phyloP scores from a whole-genome alignment of 2,113 vertebrate genomes.

The Larimichthys crocea region DNA sequence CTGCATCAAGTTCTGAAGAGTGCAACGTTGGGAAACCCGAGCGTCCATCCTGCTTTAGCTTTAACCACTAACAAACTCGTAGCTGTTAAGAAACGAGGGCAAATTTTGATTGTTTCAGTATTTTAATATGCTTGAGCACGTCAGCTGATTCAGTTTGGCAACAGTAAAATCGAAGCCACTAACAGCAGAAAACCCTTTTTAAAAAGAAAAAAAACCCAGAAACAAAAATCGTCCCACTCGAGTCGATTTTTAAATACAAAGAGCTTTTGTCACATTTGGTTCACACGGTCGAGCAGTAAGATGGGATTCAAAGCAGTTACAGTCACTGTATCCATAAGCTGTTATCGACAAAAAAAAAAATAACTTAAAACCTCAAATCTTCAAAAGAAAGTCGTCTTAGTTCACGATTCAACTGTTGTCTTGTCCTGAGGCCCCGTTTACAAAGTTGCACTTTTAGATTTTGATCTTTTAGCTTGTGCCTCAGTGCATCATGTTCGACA shows the following conservation, averaged over 20 bases:
- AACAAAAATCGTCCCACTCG: conserved; percentile 16
- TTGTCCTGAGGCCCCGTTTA: conserved; percentile 19
- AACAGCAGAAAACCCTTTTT: conserved; percentile 35
- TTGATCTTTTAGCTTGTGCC: not conserved
- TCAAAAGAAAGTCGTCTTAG: not conserved
- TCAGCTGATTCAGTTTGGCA: conserved; percentile 65
- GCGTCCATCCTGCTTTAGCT: not conserved
- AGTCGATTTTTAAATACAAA: conserved; percentile 61
- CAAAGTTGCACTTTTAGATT: conserved; percentile 8
- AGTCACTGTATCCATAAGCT: conserved; percentile 22
- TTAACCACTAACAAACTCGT: not conserved
- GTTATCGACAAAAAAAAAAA: conserved; percentile 49
- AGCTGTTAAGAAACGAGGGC: conserved; percentile 1
- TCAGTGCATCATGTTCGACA: not conserved
- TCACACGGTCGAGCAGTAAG: conserved; percentile 37
- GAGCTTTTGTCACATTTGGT: conserved; percentile 46
- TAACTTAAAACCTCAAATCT: conserved; percentile 41
- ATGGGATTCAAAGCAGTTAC: conserved; percentile 36
- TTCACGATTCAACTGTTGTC: not conserved
- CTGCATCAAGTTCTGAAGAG: not conserved
- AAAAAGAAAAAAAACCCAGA: conserved; percentile 34
- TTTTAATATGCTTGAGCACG: conserved; percentile 73
- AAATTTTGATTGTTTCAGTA: conserved; percentile 37
- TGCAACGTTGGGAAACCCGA: not conserved
- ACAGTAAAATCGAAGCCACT: conserved; percentile 50